phyloP scores from a whole-genome alignment of 1,140 invertebrate genomes.

The Teleogryllus occipitalis region DNA sequence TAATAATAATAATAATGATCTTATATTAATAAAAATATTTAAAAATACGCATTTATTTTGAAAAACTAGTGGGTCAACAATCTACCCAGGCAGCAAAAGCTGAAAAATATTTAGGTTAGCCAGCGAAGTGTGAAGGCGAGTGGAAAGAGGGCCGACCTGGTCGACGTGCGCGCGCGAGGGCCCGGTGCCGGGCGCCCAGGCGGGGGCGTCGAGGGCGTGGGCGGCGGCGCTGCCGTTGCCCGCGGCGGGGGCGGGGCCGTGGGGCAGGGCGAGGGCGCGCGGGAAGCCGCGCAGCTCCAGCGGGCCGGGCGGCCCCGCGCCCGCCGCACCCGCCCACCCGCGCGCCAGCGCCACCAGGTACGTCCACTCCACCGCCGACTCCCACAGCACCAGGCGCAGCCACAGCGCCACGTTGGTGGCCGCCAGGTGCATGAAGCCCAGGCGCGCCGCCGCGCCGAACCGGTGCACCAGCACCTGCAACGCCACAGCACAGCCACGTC shows the following conservation, averaged over 20 bases:
- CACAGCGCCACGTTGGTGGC: constrained; percentile 53
- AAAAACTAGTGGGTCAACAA: no score
- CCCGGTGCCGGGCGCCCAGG: constrained; percentile 42
- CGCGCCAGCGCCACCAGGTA: constrained; percentile 39
- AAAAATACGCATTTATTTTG: no score
- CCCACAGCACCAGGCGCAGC: constrained; percentile 52
- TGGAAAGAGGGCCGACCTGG: no score
- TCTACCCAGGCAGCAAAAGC: no score
- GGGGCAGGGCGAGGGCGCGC: constrained; percentile 25
- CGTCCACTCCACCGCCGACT: constrained; percentile 46
- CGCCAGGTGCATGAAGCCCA: constrained; percentile 51
- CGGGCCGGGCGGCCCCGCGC: constrained; percentile 32
- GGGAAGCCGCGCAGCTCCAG: constrained; percentile 40
- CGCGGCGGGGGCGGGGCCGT: no score
- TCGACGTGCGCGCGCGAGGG: constrained; percentile 37
- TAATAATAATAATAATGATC: no score
- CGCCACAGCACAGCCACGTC: no score
- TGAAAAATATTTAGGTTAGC: no score
- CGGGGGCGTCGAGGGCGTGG: constrained; percentile 26
- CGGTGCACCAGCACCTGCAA: constrained; percentile 46
- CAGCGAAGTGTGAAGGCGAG: no score
- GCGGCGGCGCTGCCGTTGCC: not conserved
- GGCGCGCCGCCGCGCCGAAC: constrained; percentile 45
- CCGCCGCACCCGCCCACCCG: not conserved
- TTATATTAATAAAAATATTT: no score